These are phyloP conservation scores for Mastomys coucha DNA, from an alignment of 2,113 vertebrate genomes.

Conservation along the genomic window DNA sequence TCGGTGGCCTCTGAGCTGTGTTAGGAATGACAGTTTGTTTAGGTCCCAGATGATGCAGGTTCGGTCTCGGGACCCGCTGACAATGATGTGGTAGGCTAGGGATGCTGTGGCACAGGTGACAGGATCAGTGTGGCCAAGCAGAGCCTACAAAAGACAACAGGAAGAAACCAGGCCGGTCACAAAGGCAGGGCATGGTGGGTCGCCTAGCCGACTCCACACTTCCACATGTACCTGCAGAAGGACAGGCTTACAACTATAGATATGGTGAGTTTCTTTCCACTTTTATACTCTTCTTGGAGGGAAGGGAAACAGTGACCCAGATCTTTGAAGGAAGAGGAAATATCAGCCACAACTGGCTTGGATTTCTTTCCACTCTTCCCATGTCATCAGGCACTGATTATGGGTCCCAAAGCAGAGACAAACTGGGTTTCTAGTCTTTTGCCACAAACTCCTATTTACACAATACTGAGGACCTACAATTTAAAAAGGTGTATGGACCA, in stretches of 20 bases:
- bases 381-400: too few relatives aligned
- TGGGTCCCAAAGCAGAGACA: background rate
- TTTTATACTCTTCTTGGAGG: background rate
- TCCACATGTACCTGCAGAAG: fast-evolving
- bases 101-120: conserved; percentile 96
- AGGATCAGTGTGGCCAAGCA: conserved; percentile 97
- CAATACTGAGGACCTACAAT: background rate
- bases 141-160: conserved; percentile 87
- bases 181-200: too few relatives aligned
- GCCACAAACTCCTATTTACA: background rate
- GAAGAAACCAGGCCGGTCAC: background rate
- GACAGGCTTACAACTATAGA: fast-evolving
- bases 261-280: background rate
- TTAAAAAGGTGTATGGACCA: background rate
- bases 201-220: too few relatives aligned
- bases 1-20: conserved; percentile 96
- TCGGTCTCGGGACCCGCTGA: conserved; percentile 96
- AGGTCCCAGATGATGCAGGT: conserved; percentile 99
- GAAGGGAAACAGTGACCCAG: background rate
- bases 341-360: background rate
- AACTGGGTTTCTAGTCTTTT: background rate
- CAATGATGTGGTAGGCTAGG: conserved; percentile 96
- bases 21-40: conserved; percentile 97
- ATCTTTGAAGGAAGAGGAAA: background rate
- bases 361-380: background rate